These are phyloP conservation scores for Zingel zingel DNA, from an alignment of 2,113 vertebrate genomes.

Conservation along the genomic window DNA sequence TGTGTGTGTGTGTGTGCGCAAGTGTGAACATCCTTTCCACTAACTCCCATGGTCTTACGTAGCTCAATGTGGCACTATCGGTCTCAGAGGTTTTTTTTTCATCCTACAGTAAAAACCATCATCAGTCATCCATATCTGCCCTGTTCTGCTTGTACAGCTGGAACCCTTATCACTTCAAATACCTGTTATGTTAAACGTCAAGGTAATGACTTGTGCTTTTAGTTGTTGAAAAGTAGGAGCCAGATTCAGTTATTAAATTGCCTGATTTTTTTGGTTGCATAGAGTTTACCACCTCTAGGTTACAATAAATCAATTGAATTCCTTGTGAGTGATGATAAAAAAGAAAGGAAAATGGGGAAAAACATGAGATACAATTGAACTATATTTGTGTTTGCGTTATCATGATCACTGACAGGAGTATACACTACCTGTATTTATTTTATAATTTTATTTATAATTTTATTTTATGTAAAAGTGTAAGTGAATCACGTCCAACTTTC, in stretches of 20 bases:
- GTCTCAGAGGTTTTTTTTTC: conserved; percentile 21
- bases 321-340: neutral
- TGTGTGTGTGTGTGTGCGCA: neutral
- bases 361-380: neutral
- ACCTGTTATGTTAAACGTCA: neutral
- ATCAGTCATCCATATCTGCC: conserved; percentile 37
- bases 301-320: conserved; percentile 4
- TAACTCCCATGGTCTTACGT: conserved; percentile 11
- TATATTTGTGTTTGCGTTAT: neutral
- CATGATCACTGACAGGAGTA: neutral
- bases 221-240: neutral
- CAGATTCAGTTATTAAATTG: conserved; percentile 1
- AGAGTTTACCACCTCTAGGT: neutral
- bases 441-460: too few species aligned
- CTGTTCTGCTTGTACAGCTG: conserved; percentile 23
- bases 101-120: conserved; percentile 19
- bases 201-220: conserved; percentile 4
- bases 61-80: conserved; percentile 13
- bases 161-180: conserved; percentile 16
- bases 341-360: neutral
- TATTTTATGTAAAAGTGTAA: conserved; percentile 25
- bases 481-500: neutral
- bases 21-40: conserved; percentile 43
- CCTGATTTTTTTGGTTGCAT: neutral
- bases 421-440: conserved; percentile 14